Conservation (phyloP, 2,797 vertebrate genomes). For the Siniperca scherzeri region DNA sequence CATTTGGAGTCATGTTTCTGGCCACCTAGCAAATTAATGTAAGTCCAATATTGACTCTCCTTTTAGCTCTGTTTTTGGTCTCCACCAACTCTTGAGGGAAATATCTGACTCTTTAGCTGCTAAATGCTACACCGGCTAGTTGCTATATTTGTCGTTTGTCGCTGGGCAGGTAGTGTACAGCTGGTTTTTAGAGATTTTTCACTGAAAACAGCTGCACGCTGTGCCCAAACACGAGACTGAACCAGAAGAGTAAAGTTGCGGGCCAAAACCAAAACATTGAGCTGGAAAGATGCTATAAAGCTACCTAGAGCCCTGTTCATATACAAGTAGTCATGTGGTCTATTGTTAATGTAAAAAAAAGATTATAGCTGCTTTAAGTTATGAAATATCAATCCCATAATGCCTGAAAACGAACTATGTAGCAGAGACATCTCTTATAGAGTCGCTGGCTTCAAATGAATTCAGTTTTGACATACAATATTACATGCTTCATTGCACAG, state of each 20-base stretch:
- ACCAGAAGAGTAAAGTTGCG: not conserved
- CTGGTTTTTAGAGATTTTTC: not conserved
- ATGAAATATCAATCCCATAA: not conserved
- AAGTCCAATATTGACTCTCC: not conserved
- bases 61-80: not conserved
- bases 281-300: not conserved
- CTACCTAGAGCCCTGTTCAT: not conserved
- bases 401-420: not conserved
- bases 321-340: not conserved
- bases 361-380: not conserved
- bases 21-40: not conserved
- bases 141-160: constrained; percentile 3
- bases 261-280: not conserved
- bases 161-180: not conserved
- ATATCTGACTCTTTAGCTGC: not conserved
- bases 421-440: constrained; percentile 1
- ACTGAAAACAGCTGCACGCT: not conserved
- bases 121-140: not conserved
- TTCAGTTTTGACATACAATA: constrained; percentile 16
- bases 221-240: not conserved
- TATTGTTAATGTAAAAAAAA: not conserved
- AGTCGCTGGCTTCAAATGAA: not conserved
- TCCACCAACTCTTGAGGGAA: not conserved
- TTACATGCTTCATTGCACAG: constrained; percentile 27
- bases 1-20: not conserved